Evolutionary conservation across 2,888 invertebrate species (phyloP), one percentile per base, ranked within the genome.

Genomic region (Alcis repandata): DNA sequence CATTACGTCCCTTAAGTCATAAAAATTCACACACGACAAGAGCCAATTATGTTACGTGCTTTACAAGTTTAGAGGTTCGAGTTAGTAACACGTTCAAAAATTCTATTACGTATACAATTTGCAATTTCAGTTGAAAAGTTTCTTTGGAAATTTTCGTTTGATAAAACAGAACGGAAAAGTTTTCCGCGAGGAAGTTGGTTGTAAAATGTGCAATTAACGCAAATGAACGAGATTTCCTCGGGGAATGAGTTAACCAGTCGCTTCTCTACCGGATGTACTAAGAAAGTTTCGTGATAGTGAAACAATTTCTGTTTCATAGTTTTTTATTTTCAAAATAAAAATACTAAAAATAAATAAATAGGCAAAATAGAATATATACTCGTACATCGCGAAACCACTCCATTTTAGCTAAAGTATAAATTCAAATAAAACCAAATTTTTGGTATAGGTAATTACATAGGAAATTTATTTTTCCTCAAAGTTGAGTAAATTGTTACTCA

Each of bases 201-300:
- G 40, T 41, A 40, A 53, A 53, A 53, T 53, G 38, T 20, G 17
- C 32, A n/a, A 43, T 59, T 33, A 32, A 10, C 33, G 17, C n/a
- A 15, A 51, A 33, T 51, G 51, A 41, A 51, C 41, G 10, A 40
- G 10, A 51, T 59, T 59, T 41, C 49, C 58, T 32, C 13, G 51
- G 1, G 32, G 41, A 51, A 17, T 51, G 7, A 58, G 40, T 49
- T 49, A 17, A 13, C n/a, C 33, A 32, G n/a, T 36, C 27, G 17
- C 38, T 15, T 38, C 38, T 20, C 48, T 27, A 48, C 27, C 2
- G n/a, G 8, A 22, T 46, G 2, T 46, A 11, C 6, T 27, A 2
- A 27, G 27, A 27, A 27, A 27, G 27, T 27, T 27, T 27, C 2
- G 27, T 27, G 6, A 27, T 6, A 27, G 27, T 27, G 6, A 27